A percentile compares a stretch with the other conserved stretches of the same genome.
These are phyloP conservation scores for Carassius gibelio DNA, from an alignment of 2,113 vertebrate species.

Conservation along the genomic window DNA sequence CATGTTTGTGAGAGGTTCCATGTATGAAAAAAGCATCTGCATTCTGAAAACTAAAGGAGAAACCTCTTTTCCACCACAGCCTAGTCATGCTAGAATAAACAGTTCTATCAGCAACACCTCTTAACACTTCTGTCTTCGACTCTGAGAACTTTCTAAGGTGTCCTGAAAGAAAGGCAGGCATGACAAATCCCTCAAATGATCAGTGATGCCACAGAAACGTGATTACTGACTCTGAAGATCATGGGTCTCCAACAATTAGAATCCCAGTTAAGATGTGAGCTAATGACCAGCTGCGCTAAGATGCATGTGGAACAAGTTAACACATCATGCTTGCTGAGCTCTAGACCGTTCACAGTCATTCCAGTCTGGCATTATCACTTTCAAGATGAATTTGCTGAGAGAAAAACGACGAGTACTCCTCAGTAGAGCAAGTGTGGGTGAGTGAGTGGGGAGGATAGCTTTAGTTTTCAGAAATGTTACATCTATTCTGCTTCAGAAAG, in stretches of 20 bases:
- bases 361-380: constrained; percentile 70
- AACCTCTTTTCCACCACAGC: constrained; percentile 3
- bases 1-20: constrained; percentile 54
- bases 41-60: constrained; percentile 40
- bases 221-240: constrained; percentile 39
- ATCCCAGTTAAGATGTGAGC: constrained; percentile 66
- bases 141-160: constrained; percentile 19
- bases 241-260: constrained; percentile 37
- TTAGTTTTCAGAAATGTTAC: constrained; percentile 10
- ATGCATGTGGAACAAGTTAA: constrained; percentile 74
- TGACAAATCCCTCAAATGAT: constrained; percentile 34
- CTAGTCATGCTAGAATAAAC: neutral
- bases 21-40: constrained; percentile 48
- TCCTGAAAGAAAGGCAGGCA: constrained; percentile 25
- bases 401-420: constrained; percentile 51
- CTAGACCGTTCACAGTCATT: constrained; percentile 58
- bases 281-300: constrained; percentile 59
- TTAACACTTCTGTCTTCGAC: neutral
- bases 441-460: neutral
- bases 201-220: constrained; percentile 20
- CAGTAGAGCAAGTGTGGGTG: constrained; percentile 22
- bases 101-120: constrained; percentile 38
- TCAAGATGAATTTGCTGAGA: constrained; percentile 66
- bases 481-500: constrained; percentile 22
- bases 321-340: constrained; percentile 65